Percentiles rank a stretch among this genome's conserved stretches.
Conservation (phyloP, 2,888 invertebrate species). For the Drosophila demipolita region DNA sequence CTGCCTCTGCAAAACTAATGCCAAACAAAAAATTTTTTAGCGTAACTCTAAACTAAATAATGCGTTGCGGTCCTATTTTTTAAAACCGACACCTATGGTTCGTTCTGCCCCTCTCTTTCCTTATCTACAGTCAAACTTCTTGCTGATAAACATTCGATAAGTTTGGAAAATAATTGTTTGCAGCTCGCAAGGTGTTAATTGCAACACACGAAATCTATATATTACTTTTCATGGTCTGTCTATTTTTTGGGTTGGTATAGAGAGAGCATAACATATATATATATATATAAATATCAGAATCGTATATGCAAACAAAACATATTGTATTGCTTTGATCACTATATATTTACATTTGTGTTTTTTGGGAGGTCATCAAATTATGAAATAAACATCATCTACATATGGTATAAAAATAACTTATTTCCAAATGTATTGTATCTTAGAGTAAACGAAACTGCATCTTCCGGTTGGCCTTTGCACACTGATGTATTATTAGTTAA, state of each 20-base stretch:
- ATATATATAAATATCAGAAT: slow-evolving; percentile 23
- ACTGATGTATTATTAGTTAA: slow-evolving; percentile 70
- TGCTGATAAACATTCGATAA: slow-evolving; percentile 69
- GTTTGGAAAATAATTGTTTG: slow-evolving; percentile 69
- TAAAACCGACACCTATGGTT: not conserved
- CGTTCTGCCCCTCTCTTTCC: slow-evolving; percentile 1
- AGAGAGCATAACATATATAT: slow-evolving; percentile 5
- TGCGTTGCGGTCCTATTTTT: slow-evolving; percentile 11
- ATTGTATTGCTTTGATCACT: too few species aligned
- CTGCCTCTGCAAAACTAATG: slow-evolving; percentile 1
- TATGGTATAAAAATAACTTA: not conserved
- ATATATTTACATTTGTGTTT: not conserved
- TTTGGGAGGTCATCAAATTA: not conserved
- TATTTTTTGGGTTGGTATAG: not conserved
- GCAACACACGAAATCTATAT: slow-evolving; percentile 60
- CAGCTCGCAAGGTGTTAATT: slow-evolving; percentile 70
- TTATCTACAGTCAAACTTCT: slow-evolving; percentile 49
- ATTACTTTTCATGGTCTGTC: slow-evolving; percentile 52
- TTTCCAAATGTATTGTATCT: not conserved
- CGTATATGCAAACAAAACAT: not conserved
- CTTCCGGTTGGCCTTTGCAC: slow-evolving; percentile 1
- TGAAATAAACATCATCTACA: not conserved
- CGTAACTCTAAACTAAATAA: slow-evolving; percentile 29
- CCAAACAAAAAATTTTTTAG: not conserved
- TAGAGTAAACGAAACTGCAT: not conserved